These are phyloP conservation scores for Anoncus sp. DNA, from an alignment of 2,888 invertebrate genomes.

Conservation along the genomic window DNA sequence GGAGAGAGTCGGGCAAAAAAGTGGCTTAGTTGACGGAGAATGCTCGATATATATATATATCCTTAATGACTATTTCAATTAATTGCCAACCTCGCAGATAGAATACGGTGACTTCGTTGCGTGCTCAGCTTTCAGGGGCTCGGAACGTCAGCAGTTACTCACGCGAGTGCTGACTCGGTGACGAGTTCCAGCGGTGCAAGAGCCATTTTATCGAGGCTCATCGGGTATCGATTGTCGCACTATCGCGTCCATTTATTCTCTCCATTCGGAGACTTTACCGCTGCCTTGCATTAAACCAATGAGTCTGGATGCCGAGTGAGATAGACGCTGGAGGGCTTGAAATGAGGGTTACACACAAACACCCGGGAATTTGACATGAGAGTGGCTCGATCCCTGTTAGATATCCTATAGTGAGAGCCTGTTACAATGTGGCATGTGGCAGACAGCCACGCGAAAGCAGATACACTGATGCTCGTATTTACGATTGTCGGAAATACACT, in stretches of 20 bases:
- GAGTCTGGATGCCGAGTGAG: constrained; percentile 65
- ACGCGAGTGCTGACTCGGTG: constrained; percentile 50
- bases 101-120: constrained; percentile 34
- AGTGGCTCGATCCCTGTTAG: background rate
- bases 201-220: constrained; percentile 65
- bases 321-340: constrained; percentile 14
- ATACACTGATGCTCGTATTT: constrained; percentile 29
- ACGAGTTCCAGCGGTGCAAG: constrained; percentile 55
- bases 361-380: constrained; percentile 28
- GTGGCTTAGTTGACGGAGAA: too few relatives aligned
- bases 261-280: constrained; percentile 37
- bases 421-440: constrained; percentile 30
- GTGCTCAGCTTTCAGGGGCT: constrained; percentile 44
- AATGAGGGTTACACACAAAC: background rate
- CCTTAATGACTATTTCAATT: constrained; percentile 6
- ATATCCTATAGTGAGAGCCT: constrained; percentile 12
- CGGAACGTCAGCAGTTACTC: constrained; percentile 42
- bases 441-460: constrained; percentile 32
- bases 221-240: constrained; percentile 68
- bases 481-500: constrained; percentile 42
- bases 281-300: constrained; percentile 73
- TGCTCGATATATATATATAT: constrained; percentile 6
- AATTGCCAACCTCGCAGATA: constrained; percentile 10
- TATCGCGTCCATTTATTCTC: constrained; percentile 52
- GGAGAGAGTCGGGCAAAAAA: too few relatives aligned